Conservation (phyloP, 1,140 invertebrate species). For the Melipona quadrifasciata region DNA sequence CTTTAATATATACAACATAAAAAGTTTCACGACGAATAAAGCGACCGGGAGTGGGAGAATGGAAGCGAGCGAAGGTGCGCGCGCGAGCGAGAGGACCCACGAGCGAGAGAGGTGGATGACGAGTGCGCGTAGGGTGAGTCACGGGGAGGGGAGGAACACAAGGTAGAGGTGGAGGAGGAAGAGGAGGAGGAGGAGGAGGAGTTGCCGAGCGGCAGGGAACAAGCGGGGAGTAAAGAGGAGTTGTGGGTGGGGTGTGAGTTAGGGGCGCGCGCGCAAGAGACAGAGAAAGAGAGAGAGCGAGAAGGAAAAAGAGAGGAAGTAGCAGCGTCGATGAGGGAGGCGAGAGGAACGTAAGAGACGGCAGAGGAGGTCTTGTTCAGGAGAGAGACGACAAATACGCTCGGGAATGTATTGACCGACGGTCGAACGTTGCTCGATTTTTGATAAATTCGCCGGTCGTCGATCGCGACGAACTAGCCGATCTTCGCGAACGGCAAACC, state of each 20-base stretch:
- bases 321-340: neutral
- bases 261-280: slow-evolving; percentile 54
- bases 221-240: slow-evolving; percentile 52
- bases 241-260: slow-evolving; percentile 47
- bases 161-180: slow-evolving; percentile 49
- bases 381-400: slow-evolving; percentile 24
- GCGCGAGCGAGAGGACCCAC: neutral
- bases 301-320: slow-evolving; percentile 36
- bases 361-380: slow-evolving; percentile 3
- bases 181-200: neutral
- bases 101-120: slow-evolving; percentile 10
- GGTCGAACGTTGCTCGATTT: neutral
- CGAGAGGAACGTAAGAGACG: slow-evolving; percentile 1
- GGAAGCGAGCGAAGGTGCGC: slow-evolving; percentile 45
- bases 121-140: neutral
- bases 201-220: neutral
- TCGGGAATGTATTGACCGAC: slow-evolving; percentile 47
- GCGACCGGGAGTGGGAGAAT: slow-evolving; percentile 70
- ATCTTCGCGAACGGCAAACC: neutral
- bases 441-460: neutral
- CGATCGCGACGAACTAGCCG: neutral
- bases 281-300: slow-evolving; percentile 47
- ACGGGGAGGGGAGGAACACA: neutral
- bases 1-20: slow-evolving; percentile 81
- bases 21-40: slow-evolving; percentile 81